Conservation (phyloP, 2,113 vertebrate species). For the Ardeotis arabs region DNA sequence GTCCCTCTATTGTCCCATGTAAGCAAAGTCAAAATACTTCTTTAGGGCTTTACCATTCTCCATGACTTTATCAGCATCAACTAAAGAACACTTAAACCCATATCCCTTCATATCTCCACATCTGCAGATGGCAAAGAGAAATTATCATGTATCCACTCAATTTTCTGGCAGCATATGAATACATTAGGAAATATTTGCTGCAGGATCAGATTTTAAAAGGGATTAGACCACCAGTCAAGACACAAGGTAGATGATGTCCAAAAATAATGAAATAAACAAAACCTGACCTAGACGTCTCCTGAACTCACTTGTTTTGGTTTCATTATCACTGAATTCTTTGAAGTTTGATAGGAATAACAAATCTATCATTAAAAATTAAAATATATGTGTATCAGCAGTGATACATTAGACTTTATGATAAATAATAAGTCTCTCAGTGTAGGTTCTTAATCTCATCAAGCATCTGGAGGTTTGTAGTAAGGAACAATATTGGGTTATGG, state of each 20-base stretch:
- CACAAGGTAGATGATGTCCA: not conserved
- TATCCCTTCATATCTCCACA: not conserved
- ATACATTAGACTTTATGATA: not conserved
- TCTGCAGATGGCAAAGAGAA: not conserved
- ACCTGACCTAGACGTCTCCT: not conserved
- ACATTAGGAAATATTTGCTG: not conserved
- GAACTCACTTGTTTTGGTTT: not conserved
- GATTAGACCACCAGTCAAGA: not conserved
- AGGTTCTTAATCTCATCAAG: not conserved
- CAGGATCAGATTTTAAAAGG: not conserved
- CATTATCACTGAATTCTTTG: not conserved
- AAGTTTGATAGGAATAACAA: not conserved
- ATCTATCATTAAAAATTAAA: not conserved
- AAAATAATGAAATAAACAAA: not conserved
- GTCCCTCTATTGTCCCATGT: not conserved
- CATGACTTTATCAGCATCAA: not conserved
- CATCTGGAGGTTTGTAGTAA: not conserved
- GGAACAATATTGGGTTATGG: not conserved
- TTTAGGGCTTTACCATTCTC: not conserved
- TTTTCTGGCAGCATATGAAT: not conserved
- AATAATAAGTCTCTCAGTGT: not conserved
- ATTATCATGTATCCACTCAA: not conserved
- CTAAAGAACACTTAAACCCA: not conserved
- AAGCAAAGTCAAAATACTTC: not conserved
- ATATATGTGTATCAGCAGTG: not conserved